Percentiles rank a stretch among this genome's conserved stretches.
Conservation (phyloP, 1,140 invertebrate species). For the Pteromalus puparum region DNA sequence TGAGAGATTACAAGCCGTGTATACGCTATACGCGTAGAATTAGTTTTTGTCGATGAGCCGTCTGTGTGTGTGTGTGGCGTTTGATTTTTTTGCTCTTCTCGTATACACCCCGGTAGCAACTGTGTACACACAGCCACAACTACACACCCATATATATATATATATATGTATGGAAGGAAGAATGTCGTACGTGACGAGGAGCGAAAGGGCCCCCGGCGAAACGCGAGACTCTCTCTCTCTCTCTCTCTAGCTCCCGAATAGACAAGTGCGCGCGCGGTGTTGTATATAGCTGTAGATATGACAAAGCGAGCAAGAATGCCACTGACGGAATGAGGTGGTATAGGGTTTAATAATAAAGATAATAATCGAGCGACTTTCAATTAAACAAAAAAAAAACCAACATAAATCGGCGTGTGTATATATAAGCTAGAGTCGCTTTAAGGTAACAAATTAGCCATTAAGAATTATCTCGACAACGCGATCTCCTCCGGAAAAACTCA, state of each 20-base stretch:
- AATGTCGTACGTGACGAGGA: constrained; percentile 11
- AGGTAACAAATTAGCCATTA: not conserved
- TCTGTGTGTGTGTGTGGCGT: not conserved
- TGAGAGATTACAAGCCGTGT: constrained; percentile 29
- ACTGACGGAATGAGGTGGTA: not conserved
- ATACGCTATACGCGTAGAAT: not conserved
- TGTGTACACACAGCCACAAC: not conserved
- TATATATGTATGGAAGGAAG: not conserved
- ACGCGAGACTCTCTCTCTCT: constrained; percentile 19
- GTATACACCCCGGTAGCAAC: not conserved
- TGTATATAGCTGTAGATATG: too few relatives aligned
- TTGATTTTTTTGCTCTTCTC: constrained; percentile 14
- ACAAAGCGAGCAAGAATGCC: not conserved
- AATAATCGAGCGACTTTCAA: not conserved
- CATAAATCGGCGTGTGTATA: not conserved
- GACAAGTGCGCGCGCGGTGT: not conserved
- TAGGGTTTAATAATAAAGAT: too few relatives aligned
- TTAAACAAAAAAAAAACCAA: too few relatives aligned
- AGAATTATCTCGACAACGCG: not conserved
- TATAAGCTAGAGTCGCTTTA: not conserved
- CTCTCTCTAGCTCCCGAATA: not conserved
- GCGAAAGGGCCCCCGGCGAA: constrained; percentile 6
- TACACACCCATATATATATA: not conserved
- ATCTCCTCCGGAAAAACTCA: not conserved
- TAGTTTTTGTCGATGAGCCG: constrained; percentile 26